These are phyloP conservation scores for Pachycephus smyrnensis DNA, from an alignment of 2,888 invertebrate species.

Conservation along the genomic window DNA sequence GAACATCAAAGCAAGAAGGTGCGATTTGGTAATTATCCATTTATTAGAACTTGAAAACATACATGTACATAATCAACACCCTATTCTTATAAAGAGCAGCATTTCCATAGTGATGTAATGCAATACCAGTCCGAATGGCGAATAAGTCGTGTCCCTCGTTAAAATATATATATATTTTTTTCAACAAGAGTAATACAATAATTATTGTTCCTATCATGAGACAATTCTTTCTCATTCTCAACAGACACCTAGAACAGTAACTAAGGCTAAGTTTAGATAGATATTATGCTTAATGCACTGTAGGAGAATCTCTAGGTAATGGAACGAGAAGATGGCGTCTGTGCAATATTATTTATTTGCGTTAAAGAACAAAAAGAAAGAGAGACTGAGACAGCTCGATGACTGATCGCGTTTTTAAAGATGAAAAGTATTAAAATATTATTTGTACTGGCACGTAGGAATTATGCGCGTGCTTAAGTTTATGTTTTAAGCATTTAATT, in stretches of 20 bases:
- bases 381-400: no score
- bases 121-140: neutral
- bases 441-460: neutral
- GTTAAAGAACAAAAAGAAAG: neutral
- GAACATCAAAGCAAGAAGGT: conserved; percentile 42
- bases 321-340: neutral
- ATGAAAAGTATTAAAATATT: neutral
- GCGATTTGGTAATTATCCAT: conserved; percentile 43
- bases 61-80: conserved; percentile 55
- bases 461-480: neutral
- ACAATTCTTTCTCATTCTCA: conserved; percentile 2
- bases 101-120: conserved; percentile 42
- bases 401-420: neutral
- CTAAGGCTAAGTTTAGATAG: neutral
- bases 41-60: conserved; percentile 57
- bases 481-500: neutral
- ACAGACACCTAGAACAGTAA: neutral
- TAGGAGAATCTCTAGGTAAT: neutral
- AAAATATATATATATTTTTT: neutral
- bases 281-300: neutral
- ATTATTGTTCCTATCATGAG: conserved; percentile 9
- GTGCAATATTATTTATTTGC: neutral
- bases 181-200: neutral
- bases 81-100: conserved; percentile 45
- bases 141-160: neutral